Base-by-base conservation (phyloP, 1,140 invertebrate genomes). In the Drosophila murphyi region DNA sequence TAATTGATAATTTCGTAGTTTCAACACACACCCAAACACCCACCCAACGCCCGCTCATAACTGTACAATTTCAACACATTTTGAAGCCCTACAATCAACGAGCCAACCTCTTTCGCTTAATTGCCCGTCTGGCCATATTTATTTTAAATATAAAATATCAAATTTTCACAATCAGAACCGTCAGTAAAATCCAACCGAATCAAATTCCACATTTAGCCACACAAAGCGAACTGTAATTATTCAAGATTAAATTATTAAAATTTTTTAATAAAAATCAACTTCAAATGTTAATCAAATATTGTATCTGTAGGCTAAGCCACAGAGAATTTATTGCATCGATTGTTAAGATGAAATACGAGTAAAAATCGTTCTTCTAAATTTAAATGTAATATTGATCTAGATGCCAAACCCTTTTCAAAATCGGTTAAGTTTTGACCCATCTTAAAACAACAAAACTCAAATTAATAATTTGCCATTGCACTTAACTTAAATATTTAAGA, bases 1-100 rank as follows among this genome's bases (percentile, higher is more conserved):
- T 88, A 79, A 87, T 87, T 88, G 86, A 71, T 88, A 82, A 80
- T 80, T 82, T 87, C 78, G 54, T 69, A 72, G 78, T 82, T 76
- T 76, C 65, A 70, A 47, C 50, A 61, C 31, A 68, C 71, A 7
- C n/a, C 5, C 55, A 8, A 31, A 3, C 12, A 45, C 10, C 39
- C 35, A 20, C 41, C 1, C 20, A 31, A 47, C 32, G 32, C 39
- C n/a, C 4, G 6, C 10, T 35, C n/a, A 12, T 63, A 20, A 20
- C 20, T 20, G 20, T 20, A 20, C 20, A 61, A 63, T 52, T 47
- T 52, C 20, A 7, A 55, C 47, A 50, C 59, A 72, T 34, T 48
- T 63, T 41, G 20, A 48, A 63, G 52, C 59, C 43, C 3, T 48
- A 35, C 45, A 51, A 61, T 45, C 32, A 41, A 41, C 12, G 29